A percentile compares a stretch with the other conserved stretches of the same genome.
Conservation (phyloP, 2,797 vertebrate genomes). For the Sciurus carolinensis region DNA sequence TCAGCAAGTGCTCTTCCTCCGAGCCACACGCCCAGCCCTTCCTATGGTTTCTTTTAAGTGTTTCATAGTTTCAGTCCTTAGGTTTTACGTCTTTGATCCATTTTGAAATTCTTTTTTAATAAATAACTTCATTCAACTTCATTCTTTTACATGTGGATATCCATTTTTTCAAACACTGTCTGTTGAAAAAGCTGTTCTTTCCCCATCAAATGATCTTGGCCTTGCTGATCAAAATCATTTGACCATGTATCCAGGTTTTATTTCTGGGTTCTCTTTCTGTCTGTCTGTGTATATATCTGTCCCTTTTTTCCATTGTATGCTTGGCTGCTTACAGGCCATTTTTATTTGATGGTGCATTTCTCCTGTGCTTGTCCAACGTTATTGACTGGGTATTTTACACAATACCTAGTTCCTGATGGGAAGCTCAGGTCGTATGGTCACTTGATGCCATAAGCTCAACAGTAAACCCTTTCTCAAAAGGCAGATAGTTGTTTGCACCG, state of each 20-base stretch:
- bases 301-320: neutral
- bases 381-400: neutral
- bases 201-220: neutral
- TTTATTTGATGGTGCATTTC: neutral
- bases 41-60: neutral
- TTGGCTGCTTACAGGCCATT: neutral
- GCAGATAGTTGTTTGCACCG: neutral
- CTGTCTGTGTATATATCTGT: neutral
- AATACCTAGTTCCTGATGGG: neutral
- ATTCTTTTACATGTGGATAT: neutral
- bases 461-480: constrained; percentile 9
- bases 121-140: neutral
- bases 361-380: neutral
- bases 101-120: too few species aligned
- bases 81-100: neutral
- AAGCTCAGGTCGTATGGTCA: neutral
- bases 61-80: neutral
- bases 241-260: neutral
- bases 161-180: neutral
- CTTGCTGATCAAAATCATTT: neutral
- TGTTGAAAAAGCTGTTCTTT: neutral
- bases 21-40: neutral
- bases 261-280: neutral
- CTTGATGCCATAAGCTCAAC: neutral
- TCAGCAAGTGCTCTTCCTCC: neutral